Conservation (phyloP, 2,113 vertebrate species). For the Parus major region DNA sequence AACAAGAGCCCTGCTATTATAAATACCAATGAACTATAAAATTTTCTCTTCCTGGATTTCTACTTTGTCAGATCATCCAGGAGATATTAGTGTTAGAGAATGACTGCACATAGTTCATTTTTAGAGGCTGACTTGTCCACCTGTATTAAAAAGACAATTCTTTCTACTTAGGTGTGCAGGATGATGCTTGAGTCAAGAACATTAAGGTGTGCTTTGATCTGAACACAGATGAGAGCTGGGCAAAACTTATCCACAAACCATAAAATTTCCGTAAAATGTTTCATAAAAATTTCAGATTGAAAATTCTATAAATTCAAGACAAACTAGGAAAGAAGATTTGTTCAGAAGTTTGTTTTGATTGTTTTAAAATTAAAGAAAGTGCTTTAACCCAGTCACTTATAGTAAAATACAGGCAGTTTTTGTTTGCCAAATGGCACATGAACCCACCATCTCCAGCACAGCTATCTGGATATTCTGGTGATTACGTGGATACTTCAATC, state of each 20-base stretch:
- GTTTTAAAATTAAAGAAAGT: background rate
- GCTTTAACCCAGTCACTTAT: background rate
- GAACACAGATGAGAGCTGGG: background rate
- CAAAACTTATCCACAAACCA: background rate
- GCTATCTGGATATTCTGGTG: background rate
- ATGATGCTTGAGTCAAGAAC: background rate
- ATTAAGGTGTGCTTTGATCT: background rate
- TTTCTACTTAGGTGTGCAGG: background rate
- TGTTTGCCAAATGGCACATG: background rate
- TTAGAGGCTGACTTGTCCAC: background rate
- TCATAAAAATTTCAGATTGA: background rate
- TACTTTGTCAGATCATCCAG: background rate
- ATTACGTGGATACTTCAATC: background rate
- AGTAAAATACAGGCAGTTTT: background rate
- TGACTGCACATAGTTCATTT: background rate
- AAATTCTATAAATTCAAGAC: background rate
- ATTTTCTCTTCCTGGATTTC: background rate
- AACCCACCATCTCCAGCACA: background rate
- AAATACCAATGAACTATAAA: conserved; percentile 47
- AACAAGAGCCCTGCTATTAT: conserved; percentile 62
- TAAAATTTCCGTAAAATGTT: background rate
- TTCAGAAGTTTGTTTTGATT: background rate
- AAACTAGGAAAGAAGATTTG: background rate
- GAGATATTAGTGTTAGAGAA: background rate
- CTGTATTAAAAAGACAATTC: background rate